These are phyloP conservation scores for Reticulitermes speratus DNA, from an alignment of 1,140 invertebrate genomes.

Conservation along the genomic window DNA sequence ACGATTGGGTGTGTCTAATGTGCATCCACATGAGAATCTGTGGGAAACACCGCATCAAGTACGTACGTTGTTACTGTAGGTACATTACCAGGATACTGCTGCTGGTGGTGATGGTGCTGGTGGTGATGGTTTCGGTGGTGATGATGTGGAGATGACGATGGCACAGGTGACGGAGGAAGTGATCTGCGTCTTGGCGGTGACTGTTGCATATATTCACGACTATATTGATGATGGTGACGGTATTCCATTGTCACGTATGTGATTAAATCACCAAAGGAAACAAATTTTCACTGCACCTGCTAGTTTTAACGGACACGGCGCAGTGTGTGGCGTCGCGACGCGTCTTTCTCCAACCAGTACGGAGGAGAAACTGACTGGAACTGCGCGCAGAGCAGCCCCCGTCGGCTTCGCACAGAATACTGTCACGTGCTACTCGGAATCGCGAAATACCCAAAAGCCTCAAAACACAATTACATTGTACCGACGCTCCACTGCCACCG, in stretches of 20 bases:
- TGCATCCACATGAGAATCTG: too few species aligned
- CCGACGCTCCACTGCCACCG: not conserved
- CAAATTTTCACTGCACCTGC: not conserved
- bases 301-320: not conserved
- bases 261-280: too few species aligned
- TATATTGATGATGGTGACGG: not conserved
- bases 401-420: not conserved
- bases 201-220: not conserved
- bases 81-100: not conserved
- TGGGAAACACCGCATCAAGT: too few species aligned
- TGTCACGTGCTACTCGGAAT: not conserved
- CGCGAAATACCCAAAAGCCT: not conserved
- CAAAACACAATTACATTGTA: not conserved
- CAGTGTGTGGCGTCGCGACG: not conserved
- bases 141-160: not conserved
- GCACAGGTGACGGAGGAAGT: not conserved
- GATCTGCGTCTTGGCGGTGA: not conserved
- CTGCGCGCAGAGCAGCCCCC: not conserved
- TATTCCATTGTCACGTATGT: not conserved
- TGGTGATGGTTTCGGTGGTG: not conserved
- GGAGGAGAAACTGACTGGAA: not conserved
- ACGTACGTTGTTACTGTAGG: too few species aligned
- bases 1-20: too few species aligned
- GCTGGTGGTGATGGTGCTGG: not conserved
- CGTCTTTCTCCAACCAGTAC: not conserved